These are phyloP conservation scores for Enteromius anoplus DNA, from an alignment of 2,797 vertebrate species.

Conservation along the genomic window DNA sequence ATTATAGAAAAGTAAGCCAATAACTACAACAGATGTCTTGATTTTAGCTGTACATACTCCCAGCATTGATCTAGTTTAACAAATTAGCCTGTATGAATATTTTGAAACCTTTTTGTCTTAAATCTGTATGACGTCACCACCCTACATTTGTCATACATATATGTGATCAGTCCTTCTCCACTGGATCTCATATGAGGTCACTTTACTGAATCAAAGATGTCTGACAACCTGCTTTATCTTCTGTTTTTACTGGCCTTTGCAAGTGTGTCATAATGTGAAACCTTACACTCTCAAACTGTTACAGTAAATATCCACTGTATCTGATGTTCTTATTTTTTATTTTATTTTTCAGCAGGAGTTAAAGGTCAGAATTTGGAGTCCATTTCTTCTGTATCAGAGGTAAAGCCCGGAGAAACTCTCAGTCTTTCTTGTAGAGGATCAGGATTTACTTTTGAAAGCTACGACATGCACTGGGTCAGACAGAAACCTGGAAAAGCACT, in stretches of 20 bases:
- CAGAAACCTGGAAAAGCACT: slow-evolving; percentile 28
- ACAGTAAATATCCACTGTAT: no score
- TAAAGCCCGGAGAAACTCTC: background rate
- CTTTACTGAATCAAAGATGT: background rate
- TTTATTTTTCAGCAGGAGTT: background rate
- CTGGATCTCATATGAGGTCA: background rate
- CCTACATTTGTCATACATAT: background rate
- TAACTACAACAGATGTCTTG: background rate
- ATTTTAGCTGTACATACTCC: background rate
- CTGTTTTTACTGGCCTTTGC: background rate
- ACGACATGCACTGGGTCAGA: background rate
- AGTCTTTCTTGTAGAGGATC: slow-evolving; percentile 26
- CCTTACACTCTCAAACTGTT: no score
- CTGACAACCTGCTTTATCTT: background rate
- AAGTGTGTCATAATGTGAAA: background rate
- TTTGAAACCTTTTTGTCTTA: background rate
- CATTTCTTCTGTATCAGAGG: background rate
- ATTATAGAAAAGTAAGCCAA: background rate
- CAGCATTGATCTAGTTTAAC: background rate
- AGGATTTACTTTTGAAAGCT: slow-evolving; percentile 20
- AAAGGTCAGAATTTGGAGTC: slow-evolving; percentile 17
- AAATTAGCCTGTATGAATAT: background rate
- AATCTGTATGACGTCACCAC: background rate
- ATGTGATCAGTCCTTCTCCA: background rate
- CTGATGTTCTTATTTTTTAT: no score